Base-by-base conservation (phyloP, 2,888 invertebrate genomes). In the Nomada lathburiana region DNA sequence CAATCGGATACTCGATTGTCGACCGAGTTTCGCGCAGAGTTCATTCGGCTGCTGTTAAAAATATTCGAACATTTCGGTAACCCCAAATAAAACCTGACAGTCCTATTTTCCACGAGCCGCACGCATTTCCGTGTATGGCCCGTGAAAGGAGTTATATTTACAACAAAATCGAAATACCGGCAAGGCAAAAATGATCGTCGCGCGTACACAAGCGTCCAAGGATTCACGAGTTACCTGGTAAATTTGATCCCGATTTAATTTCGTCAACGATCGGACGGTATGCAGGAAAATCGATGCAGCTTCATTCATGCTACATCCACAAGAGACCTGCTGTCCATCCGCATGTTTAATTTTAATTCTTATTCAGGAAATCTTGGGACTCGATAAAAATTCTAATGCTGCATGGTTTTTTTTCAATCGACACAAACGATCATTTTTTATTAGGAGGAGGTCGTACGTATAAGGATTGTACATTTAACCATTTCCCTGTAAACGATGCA, bases 291-390 rank as follows among this genome's bases (percentile, higher is more conserved):
- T 62, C 55, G 68, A 42, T 50, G 16, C 20, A 36, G 16, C 20
- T 26, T 50, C 47, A 47, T 16, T 29, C 9, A n/a, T 20, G 29
- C 9, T 52, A 26, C 20, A 52, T 42, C 78, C 23, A 7, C 5
- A 16, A 2, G 52, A 20, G 26, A 26, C 47, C 36, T 36, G 26
- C 69, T 50, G 29, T 59, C 70, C 80, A 70, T 29, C 7, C 29
- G 29, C 0, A 78, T 84, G 76, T 84, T 80, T 77, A 80, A 83
- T 59, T 83, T 80, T 75, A 84, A 84, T 84, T 84, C 62, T 44
- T 13, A 10, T 44, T 20, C 29, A 47, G 57, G 52, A 73, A 78
- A 76, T 79, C 55, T 59, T 11, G 13, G 65, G 11, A 9, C 47
- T 1, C 20, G 23, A 20, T 55, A 73, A 70, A 82, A 82, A 57